phyloP scores from a whole-genome alignment of 30 jellyfish, hydroid and myxozoan species.

The Aurelia sp. region DNA sequence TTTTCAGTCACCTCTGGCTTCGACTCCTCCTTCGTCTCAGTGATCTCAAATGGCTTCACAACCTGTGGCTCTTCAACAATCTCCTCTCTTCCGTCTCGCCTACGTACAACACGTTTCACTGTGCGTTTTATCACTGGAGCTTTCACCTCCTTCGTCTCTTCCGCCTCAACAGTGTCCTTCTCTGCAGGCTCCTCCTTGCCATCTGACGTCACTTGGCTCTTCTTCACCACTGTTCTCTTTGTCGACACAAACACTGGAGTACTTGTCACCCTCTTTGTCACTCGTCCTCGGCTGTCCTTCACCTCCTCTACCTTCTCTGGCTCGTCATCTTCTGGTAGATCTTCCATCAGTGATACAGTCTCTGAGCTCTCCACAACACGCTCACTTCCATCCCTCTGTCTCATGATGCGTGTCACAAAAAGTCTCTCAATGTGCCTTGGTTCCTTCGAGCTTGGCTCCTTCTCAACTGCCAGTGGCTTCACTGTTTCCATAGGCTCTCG shows the following conservation, averaged over 20 bases:
- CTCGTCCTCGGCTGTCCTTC: slow-evolving; percentile 67
- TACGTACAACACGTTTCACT: slow-evolving; percentile 56
- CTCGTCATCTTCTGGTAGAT: slow-evolving; percentile 67
- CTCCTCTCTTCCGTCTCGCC: slow-evolving; percentile 75
- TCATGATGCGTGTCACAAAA: slow-evolving; percentile 71
- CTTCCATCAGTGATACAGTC: slow-evolving; percentile 73
- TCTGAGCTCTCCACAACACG: slow-evolving; percentile 83
- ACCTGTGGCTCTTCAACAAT: slow-evolving; percentile 67
- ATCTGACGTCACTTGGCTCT: slow-evolving; percentile 74
- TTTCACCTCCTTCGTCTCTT: slow-evolving; percentile 51
- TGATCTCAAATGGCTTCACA: slow-evolving; percentile 66
- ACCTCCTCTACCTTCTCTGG: slow-evolving; percentile 67
- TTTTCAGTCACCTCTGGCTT: slow-evolving; percentile 65
- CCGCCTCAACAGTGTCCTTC: slow-evolving; percentile 71
- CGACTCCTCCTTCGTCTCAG: slow-evolving; percentile 62
- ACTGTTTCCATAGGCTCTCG: slow-evolving; percentile 1
- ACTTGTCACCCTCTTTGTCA: slow-evolving; percentile 50
- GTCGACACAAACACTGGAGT: slow-evolving; percentile 72
- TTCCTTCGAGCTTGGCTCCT: slow-evolving; percentile 5
- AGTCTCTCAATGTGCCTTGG: slow-evolving; percentile 86
- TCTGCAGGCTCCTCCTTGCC: slow-evolving; percentile 81
- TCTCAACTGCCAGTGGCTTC: background rate
- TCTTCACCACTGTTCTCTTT: slow-evolving; percentile 58
- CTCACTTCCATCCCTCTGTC: slow-evolving; percentile 83
- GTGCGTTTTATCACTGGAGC: slow-evolving; percentile 44